Evolutionary conservation across 2,113 vertebrate species (phyloP).

Genomic region (Malurus cyaneus): DNA sequence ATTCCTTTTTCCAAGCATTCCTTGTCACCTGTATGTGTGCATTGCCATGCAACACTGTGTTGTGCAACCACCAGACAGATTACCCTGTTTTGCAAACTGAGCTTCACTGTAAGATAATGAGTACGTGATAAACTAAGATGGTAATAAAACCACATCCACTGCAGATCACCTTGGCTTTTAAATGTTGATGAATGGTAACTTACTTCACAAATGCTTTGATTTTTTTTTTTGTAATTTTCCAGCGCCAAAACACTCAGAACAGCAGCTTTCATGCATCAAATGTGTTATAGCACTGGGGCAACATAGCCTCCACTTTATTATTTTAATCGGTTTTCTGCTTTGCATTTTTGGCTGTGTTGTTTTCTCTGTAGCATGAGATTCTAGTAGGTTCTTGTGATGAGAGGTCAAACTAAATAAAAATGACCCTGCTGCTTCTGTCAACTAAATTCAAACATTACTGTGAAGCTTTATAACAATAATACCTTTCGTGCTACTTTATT

Average conservation of each 20-base stretch:
- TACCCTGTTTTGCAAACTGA: background rate
- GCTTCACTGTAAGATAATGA: background rate
- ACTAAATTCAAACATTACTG: conserved; percentile 4
- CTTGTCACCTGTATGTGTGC: background rate
- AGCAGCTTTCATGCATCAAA: background rate
- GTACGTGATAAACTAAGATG: background rate
- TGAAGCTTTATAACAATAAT: conserved; percentile 36
- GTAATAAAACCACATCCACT: background rate
- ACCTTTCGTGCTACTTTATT: conserved; percentile 29
- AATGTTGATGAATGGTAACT: background rate
- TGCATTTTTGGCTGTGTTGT: conserved; percentile 11
- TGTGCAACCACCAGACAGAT: background rate
- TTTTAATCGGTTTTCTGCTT: background rate
- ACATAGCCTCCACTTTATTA: background rate
- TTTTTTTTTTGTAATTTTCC: background rate
- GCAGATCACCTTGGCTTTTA: background rate
- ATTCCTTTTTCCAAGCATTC: background rate
- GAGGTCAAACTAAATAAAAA: conserved; percentile 38
- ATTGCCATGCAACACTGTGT: background rate
- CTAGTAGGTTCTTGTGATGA: background rate
- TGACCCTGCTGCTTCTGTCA: conserved; percentile 32
- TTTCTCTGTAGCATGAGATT: background rate
- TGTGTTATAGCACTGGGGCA: background rate
- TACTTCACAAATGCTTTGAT: background rate
- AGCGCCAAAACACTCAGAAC: background rate